Conservation (phyloP, 2,797 vertebrate species). For the Poecile montanus region DNA sequence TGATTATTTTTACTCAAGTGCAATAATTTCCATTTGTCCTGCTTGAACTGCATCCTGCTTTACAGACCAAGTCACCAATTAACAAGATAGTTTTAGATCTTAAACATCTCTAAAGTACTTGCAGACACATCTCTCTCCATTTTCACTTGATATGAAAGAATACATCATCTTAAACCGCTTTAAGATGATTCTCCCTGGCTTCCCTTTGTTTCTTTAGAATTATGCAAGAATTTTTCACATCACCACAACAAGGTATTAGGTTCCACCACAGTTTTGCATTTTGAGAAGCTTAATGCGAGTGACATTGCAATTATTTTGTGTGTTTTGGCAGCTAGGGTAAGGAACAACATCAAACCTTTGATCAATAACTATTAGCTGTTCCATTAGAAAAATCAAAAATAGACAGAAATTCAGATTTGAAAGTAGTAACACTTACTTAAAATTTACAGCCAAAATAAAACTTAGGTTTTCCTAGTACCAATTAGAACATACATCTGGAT, state of each 20-base stretch:
- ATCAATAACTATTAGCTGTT: neutral
- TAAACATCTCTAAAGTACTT: neutral
- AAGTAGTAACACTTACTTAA: neutral
- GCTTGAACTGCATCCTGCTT: conserved; percentile 22
- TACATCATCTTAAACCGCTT: neutral
- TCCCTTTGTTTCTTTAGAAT: neutral
- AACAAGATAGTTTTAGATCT: neutral
- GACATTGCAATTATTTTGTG: neutral
- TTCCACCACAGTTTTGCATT: neutral
- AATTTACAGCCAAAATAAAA: neutral
- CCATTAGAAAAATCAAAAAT: neutral
- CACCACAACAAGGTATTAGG: neutral
- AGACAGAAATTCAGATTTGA: neutral
- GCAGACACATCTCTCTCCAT: neutral
- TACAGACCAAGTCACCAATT: conserved; percentile 24
- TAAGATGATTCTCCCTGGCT: neutral
- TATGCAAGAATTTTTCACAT: neutral
- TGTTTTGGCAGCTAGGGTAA: neutral
- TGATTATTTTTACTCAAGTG: conserved; percentile 16
- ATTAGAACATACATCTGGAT: neutral
- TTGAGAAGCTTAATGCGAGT: neutral
- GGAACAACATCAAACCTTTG: neutral
- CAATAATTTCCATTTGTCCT: conserved; percentile 29
- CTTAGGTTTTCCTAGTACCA: neutral
- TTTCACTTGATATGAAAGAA: neutral